phyloP scores from a whole-genome alignment of 2,888 invertebrate species.

The Cordylochernes scorpioides region DNA sequence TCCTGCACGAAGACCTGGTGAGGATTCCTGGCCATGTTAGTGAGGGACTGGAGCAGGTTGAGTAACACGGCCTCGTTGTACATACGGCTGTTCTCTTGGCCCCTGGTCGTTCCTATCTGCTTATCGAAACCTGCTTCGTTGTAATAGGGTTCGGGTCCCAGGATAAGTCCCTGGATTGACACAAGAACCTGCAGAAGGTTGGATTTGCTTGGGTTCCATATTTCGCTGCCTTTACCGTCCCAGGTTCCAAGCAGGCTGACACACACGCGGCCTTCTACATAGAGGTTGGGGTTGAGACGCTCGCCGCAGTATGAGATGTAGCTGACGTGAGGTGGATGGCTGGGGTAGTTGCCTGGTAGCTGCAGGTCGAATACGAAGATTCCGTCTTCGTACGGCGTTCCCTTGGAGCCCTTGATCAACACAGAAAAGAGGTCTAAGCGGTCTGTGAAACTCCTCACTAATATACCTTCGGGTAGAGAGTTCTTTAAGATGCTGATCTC shows the following conservation, averaged over 20 bases:
- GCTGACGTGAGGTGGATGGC: slow-evolving; percentile 63
- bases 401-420: slow-evolving; percentile 69
- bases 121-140: slow-evolving; percentile 95
- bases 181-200: slow-evolving; percentile 74
- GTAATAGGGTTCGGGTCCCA: slow-evolving; percentile 81
- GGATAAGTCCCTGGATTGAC: slow-evolving; percentile 71
- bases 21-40: too few species aligned
- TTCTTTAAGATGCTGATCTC: too few species aligned
- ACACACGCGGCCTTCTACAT: slow-evolving; percentile 77
- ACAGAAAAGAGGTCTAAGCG: slow-evolving; percentile 73
- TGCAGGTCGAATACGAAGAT: slow-evolving; percentile 83
- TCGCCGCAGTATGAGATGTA: slow-evolving; percentile 77
- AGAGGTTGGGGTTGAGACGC: slow-evolving; percentile 76
- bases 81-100: slow-evolving; percentile 74
- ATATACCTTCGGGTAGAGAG: slow-evolving; percentile 66
- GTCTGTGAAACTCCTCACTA: slow-evolving; percentile 62
- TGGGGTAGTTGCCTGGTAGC: slow-evolving; percentile 63
- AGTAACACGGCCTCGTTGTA: slow-evolving; percentile 94
- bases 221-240: slow-evolving; percentile 79
- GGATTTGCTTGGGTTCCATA: slow-evolving; percentile 53
- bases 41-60: too few species aligned
- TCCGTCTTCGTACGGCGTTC: slow-evolving; percentile 83
- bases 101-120: slow-evolving; percentile 70
- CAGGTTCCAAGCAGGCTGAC: slow-evolving; percentile 81
- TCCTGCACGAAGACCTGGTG: too few species aligned